Evolutionary conservation across 23 tunicate genomes (phyloP), one percentile per base, ranked within the genome.

Genomic region (Ascidia mentula): DNA sequence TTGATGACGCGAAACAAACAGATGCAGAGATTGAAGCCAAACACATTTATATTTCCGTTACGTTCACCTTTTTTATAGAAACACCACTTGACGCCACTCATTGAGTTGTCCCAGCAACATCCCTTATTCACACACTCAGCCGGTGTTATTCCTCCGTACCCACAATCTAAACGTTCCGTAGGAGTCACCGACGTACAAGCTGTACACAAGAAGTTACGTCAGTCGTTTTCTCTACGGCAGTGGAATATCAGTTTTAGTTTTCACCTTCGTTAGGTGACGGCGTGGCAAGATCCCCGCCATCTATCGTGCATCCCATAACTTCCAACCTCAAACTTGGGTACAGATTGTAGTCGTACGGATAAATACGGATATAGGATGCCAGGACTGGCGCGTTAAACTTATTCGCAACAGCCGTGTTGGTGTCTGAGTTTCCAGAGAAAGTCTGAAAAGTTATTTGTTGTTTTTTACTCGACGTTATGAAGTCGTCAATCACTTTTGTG

Each of bases 81-180:
- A 69, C 98, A 94, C 89, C 87, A 81, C 20, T 69, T 80, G 4
- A 69, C 40, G 69, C 69, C 84, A 12, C 81, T 74, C n/a, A 76
- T 72, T 26, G 89, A 83, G 45, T 46, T 84, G 72, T 94, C 98
- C 82, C 82, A 89, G 69, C 98, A 94, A 78, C 98, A 94, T 15
- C 99, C 99, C 46, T 84, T 85, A 42, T 45, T 81, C n/a, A 85
- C 1, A 60, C 99, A 95, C 45, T 90, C 92, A 33, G 46, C 32
- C 5, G 69, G 78, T 6, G 73, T 31, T 3, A 95, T 81, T 7
- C 95, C 99, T 31, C 72, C 65, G 36, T 81, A 95, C 0, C 99
- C 99, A 40, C 99, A 95, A 37, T 93, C 99, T 31, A 96, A 38
- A 8, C 99, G 74, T 53, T 96, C 88, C 32, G 76, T 45, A 12